These are phyloP conservation scores for Sarcophaga variegata DNA, from an alignment of 2,888 invertebrate genomes.

Conservation along the genomic window DNA sequence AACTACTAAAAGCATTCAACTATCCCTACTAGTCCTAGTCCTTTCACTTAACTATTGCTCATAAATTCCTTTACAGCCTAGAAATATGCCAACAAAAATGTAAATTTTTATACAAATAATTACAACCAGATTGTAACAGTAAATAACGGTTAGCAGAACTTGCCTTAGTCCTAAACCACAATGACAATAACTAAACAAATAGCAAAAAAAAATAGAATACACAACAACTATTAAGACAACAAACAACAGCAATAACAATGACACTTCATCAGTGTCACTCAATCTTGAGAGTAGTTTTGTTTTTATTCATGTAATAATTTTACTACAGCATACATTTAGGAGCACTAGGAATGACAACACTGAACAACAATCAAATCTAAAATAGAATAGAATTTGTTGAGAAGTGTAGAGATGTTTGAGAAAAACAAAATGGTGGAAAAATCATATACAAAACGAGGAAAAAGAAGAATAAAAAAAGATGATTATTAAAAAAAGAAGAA, in stretches of 20 bases:
- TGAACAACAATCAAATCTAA: not conserved
- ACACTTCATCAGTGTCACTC: constrained; percentile 71
- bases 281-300: constrained; percentile 52
- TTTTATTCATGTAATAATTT: constrained; percentile 18
- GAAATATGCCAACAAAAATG: constrained; percentile 36
- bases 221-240: constrained; percentile 57
- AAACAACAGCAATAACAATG: constrained; percentile 64
- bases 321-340: constrained; percentile 44
- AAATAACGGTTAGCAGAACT: not conserved
- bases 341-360: not conserved
- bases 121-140: constrained; percentile 29
- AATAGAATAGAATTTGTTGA: not conserved
- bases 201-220: constrained; percentile 3
- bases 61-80: constrained; percentile 7
- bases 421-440: constrained; percentile 7
- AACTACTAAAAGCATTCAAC: no score
- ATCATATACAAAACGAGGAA: constrained; percentile 10
- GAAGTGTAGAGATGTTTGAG: not conserved
- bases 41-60: not conserved
- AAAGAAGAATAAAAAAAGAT: constrained; percentile 17
- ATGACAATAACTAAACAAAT: constrained; percentile 7
- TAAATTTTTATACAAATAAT: constrained; percentile 51
- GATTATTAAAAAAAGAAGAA: not conserved
- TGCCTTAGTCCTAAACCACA: not conserved
- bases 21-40: no score